Evolutionary conservation across 2,113 vertebrate species (phyloP), one percentile per base, ranked within the genome.

Genomic region (Electrona antarctica): DNA sequence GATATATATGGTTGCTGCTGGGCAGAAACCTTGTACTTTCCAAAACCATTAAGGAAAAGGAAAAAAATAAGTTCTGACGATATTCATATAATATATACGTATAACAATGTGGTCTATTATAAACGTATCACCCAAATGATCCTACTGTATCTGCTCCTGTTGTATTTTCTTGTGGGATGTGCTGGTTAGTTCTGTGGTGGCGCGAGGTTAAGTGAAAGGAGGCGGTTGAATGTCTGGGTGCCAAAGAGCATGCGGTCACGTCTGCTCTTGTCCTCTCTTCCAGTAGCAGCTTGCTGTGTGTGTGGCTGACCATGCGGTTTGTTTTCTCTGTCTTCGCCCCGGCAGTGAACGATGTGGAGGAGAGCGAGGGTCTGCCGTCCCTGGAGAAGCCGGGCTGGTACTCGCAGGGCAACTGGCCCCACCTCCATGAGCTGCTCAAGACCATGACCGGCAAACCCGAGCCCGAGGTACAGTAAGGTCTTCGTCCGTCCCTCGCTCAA

Each of bases 301-400:
- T 52, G 49, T 67, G 46, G 46, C 12, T 7, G 7, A 65, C 58
- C 45, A 6, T 64, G 21, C 11, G 5, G 1, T 67, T 48, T 69
- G 28, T 47, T 67, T 7, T 49, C 7, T 33, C 54, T 54, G 15
- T 63, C 55, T 60, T 55, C 71, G 13, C 47, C 12, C 3, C 59
- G 33, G 10, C 89, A 98, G 96, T 97, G 76, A 95, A 95, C 8
- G 96, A 99, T 0, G 92, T 96, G 72, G 97, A 99, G 77, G 94
- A 94, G 66, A 89, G 64, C 10, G 95, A 96, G 69, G 91, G 92
- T 3, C 89, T 98, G 64, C 91, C 93, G 0, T 92, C 91, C 2
- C 86, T 99, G 81, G 95, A 98, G 55, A 97, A 96, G 64, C 95
- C 96, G 0, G 97, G 97, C 79, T 99, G 97, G 97, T 99, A 98